Conservation (phyloP, 2,888 invertebrate species). For the Yponomeuta malinellus region DNA sequence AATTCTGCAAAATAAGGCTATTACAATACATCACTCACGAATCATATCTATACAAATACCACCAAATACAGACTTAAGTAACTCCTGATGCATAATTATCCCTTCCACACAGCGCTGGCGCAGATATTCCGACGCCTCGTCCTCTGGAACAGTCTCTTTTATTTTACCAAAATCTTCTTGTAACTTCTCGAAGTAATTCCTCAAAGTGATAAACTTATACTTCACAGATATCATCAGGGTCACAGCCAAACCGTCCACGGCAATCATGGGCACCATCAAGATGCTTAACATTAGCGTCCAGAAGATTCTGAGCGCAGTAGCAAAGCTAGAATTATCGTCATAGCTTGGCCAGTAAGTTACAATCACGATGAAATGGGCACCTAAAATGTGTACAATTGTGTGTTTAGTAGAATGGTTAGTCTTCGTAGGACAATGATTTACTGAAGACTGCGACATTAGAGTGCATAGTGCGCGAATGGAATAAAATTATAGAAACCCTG, state of each 20-base stretch:
- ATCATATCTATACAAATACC: background rate
- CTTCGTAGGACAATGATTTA: too few relatives aligned
- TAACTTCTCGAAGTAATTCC: constrained; percentile 50
- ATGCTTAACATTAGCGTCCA: constrained; percentile 39
- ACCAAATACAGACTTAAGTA: constrained; percentile 38
- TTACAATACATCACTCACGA: background rate
- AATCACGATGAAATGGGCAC: constrained; percentile 53
- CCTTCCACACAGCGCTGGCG: constrained; percentile 48
- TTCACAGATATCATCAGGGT: constrained; percentile 54
- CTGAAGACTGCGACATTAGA: too few relatives aligned
- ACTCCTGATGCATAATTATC: constrained; percentile 53
- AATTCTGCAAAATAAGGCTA: constrained; percentile 35
- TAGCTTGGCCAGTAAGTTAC: constrained; percentile 57
- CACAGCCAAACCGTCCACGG: constrained; percentile 49
- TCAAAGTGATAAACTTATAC: constrained; percentile 59
- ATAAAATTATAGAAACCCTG: too few relatives aligned
- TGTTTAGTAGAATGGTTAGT: background rate
- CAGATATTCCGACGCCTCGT: constrained; percentile 39
- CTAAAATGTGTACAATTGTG: constrained; percentile 27
- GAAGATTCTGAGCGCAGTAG: constrained; percentile 37
- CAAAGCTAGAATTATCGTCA: constrained; percentile 42
- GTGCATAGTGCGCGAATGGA: too few relatives aligned
- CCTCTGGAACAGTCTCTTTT: constrained; percentile 29
- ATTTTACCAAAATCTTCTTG: constrained; percentile 37
- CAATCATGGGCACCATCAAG: constrained; percentile 56